phyloP scores from a whole-genome alignment of 2,797 vertebrate genomes.

The Cryptoprocta ferox region DNA sequence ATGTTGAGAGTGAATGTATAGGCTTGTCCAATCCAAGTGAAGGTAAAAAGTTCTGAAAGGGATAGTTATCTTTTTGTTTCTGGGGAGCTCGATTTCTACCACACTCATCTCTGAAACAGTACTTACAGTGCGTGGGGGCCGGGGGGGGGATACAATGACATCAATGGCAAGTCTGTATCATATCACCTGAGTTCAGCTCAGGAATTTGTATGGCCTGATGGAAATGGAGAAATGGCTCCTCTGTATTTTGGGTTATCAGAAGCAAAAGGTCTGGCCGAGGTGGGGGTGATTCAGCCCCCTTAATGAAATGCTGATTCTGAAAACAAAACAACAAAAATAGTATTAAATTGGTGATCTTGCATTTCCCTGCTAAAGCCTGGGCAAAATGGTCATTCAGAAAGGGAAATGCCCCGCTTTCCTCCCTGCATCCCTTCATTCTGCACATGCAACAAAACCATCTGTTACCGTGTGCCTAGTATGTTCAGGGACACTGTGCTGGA shows the following conservation, averaged over 20 bases:
- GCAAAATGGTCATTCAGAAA: background rate
- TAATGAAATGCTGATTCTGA: background rate
- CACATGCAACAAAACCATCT: background rate
- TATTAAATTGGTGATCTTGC: background rate
- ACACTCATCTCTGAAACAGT: background rate
- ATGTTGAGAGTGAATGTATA: background rate
- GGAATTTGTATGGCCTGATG: background rate
- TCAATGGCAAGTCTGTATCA: background rate
- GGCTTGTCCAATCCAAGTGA: background rate
- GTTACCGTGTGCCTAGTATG: rapidly evolving
- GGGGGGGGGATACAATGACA: no score
- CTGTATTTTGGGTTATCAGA: background rate
- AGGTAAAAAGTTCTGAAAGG: background rate
- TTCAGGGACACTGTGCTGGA: no score
- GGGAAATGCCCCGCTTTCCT: background rate
- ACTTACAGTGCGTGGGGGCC: background rate
- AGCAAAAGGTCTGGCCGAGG: background rate
- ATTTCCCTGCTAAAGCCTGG: background rate
- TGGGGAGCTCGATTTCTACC: no score
- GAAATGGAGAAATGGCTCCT: background rate
- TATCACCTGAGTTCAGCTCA: background rate
- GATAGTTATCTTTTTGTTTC: background rate
- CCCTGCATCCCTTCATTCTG: rapidly evolving
- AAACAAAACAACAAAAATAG: background rate
- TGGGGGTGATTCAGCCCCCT: background rate